Evolutionary conservation across 2,113 vertebrate genomes (phyloP).

Genomic region (Pituophis catenifer): DNA sequence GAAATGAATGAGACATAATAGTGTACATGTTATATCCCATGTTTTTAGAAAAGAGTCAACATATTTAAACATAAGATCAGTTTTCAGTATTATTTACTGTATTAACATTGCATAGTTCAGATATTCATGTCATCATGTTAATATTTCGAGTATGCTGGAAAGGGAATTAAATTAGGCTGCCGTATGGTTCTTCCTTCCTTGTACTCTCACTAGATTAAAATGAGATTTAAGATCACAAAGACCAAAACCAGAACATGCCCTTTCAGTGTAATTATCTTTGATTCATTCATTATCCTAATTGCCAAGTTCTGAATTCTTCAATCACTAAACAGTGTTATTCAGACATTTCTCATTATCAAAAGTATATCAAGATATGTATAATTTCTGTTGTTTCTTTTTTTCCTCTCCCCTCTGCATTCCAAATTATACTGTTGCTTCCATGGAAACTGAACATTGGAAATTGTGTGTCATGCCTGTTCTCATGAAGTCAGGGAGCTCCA

Average conservation of each 20-base stretch:
- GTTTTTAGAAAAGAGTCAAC: not conserved
- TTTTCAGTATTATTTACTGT: not conserved
- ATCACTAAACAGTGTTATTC: not conserved
- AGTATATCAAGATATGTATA: not conserved
- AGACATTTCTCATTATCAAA: not conserved
- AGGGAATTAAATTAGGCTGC: not conserved
- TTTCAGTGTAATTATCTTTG: slow-evolving; percentile 16
- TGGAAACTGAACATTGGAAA: not conserved
- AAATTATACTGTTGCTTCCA: not conserved
- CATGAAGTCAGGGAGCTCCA: not conserved
- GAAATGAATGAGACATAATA: not conserved
- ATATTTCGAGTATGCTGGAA: not conserved
- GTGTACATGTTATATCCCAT: not conserved
- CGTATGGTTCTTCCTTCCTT: not conserved
- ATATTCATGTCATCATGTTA: not conserved
- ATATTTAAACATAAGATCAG: not conserved
- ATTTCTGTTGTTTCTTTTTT: not conserved
- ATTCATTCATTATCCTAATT: slow-evolving; percentile 11
- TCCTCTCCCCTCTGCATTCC: not conserved
- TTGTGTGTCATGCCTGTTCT: not conserved
- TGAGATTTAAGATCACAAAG: not conserved
- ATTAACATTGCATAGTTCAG: not conserved
- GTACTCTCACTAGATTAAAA: not conserved
- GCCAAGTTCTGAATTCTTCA: not conserved
- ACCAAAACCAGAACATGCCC: not conserved